Conservation (phyloP, 2,113 vertebrate species). For the Labeo rohita region DNA sequence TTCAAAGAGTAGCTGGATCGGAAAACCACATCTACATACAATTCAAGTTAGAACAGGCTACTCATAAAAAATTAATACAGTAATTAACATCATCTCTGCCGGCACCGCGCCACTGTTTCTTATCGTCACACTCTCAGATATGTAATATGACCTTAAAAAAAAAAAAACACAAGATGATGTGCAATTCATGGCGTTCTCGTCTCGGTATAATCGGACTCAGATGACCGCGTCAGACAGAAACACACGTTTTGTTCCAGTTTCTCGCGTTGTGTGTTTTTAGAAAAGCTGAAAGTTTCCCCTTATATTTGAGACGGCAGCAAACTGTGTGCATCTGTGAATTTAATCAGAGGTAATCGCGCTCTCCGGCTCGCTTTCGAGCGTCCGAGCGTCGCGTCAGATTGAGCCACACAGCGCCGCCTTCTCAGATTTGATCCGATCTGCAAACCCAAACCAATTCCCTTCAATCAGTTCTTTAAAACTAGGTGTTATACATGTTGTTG, state of each 20-base stretch:
- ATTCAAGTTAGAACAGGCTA: slow-evolving; percentile 62
- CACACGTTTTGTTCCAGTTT: slow-evolving; percentile 26
- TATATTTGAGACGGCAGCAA: slow-evolving; percentile 72
- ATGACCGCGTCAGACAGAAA: neutral
- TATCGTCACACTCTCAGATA: slow-evolving; percentile 64
- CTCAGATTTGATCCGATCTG: slow-evolving; percentile 55
- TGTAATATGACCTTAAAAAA: slow-evolving; percentile 66
- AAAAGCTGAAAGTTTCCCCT: slow-evolving; percentile 64
- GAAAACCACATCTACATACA: slow-evolving; percentile 62
- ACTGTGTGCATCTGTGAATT: slow-evolving; percentile 60
- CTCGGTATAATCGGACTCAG: slow-evolving; percentile 16
- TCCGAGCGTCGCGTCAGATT: neutral
- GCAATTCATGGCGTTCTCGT: slow-evolving; percentile 70
- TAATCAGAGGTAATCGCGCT: slow-evolving; percentile 20
- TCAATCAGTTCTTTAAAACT: slow-evolving; percentile 66
- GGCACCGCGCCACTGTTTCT: slow-evolving; percentile 60
- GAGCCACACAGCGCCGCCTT: slow-evolving; percentile 15
- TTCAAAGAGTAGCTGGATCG: neutral
- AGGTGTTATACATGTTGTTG: slow-evolving; percentile 62
- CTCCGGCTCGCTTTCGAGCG: neutral
- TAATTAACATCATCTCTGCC: slow-evolving; percentile 28
- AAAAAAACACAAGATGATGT: slow-evolving; percentile 46
- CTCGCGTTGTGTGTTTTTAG: slow-evolving; percentile 9
- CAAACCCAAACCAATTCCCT: slow-evolving; percentile 62
- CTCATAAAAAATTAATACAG: slow-evolving; percentile 52